These are phyloP conservation scores for Rhabdophis nuchalis DNA, from an alignment of 2,797 vertebrate species.

Conservation along the genomic window DNA sequence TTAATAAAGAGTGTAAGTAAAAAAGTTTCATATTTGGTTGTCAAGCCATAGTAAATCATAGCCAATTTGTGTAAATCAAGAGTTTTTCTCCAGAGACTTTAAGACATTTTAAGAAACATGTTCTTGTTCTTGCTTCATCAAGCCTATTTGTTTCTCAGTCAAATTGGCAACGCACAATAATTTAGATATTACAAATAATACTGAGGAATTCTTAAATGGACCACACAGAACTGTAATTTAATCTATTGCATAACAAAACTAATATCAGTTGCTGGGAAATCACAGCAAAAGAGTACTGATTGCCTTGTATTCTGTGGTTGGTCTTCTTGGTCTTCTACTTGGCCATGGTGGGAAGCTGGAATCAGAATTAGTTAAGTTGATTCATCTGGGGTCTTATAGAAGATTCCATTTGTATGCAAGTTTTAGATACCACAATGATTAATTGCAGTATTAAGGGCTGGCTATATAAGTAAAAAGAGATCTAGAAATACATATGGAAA, in stretches of 20 bases:
- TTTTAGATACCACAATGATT: background rate
- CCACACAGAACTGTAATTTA: background rate
- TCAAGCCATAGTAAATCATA: background rate
- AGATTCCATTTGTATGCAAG: background rate
- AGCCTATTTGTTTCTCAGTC: background rate
- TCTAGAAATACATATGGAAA: background rate
- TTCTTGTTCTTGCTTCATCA: background rate
- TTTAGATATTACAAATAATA: background rate
- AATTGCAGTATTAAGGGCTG: background rate
- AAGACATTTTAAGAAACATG: background rate
- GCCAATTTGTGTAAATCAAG: background rate
- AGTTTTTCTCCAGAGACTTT: background rate
- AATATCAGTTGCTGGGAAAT: background rate
- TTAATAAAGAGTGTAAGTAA: background rate
- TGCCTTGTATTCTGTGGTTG: background rate
- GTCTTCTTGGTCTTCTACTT: background rate
- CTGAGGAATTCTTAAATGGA: background rate
- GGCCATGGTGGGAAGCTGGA: background rate
- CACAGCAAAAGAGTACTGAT: background rate
- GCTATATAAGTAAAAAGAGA: background rate
- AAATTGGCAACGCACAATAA: background rate
- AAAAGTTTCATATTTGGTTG: background rate
- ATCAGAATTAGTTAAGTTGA: background rate
- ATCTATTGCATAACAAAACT: background rate
- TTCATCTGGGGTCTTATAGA: background rate